Conservation (phyloP, 2,797 vertebrate species). For the Paedocypris micromegethes region DNA sequence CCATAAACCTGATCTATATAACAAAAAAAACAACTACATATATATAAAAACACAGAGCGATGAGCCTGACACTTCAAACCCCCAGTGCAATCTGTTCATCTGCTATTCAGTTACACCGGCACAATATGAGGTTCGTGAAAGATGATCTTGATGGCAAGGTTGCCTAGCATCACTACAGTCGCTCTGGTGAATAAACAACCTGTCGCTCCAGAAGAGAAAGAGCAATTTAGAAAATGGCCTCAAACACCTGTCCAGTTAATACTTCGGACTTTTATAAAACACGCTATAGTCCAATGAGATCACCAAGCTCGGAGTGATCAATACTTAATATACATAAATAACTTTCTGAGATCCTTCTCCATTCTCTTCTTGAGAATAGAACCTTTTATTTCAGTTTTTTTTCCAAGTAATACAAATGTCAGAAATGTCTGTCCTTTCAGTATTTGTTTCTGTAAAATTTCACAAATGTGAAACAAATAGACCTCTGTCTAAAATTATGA, state of each 20-base stretch:
- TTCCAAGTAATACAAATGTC: too few species aligned
- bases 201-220: constrained; percentile 28
- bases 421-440: too few species aligned
- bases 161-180: constrained; percentile 45
- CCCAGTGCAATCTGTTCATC: constrained; percentile 36
- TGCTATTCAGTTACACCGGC: constrained; percentile 43
- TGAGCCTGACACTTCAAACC: constrained; percentile 26
- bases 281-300: too few species aligned
- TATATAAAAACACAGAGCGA: background rate
- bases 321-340: too few species aligned
- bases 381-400: too few species aligned
- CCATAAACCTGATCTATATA: background rate
- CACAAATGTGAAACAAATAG: too few species aligned
- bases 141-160: constrained; percentile 40
- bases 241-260: constrained; percentile 43
- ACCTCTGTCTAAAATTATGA: too few species aligned
- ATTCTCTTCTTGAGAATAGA: too few species aligned
- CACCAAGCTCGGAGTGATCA: too few species aligned
- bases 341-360: too few species aligned
- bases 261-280: constrained; percentile 9
- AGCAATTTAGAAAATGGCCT: constrained; percentile 43
- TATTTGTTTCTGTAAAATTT: too few species aligned
- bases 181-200: constrained; percentile 35
- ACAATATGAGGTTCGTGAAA: constrained; percentile 44
- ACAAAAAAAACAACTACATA: background rate